Conservation (phyloP, 2,888 invertebrate genomes). For the Aphodius granarius region DNA sequence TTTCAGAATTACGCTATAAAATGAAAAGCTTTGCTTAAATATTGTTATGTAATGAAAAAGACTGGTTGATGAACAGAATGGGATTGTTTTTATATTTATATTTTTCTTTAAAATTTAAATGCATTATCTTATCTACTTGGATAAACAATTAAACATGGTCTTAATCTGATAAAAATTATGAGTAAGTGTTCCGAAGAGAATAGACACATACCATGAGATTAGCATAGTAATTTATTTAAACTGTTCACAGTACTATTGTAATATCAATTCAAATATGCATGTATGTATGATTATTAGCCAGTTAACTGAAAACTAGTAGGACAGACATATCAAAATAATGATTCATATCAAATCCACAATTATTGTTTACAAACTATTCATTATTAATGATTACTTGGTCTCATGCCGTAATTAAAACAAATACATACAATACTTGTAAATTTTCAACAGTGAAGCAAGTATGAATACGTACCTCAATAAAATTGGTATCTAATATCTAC, state of each 20-base stretch:
- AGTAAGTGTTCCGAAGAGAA: neutral
- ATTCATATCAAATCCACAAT: neutral
- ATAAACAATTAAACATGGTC: neutral
- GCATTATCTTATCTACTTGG: neutral
- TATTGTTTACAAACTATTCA: neutral
- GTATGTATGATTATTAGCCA: neutral
- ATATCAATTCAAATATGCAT: no score
- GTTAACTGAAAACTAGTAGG: neutral
- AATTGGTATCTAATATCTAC: no score
- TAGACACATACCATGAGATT: no score
- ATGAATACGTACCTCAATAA: no score
- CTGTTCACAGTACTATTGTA: neutral
- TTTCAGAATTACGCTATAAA: conserved; percentile 23
- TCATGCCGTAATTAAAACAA: no score
- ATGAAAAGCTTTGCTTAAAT: conserved; percentile 1
- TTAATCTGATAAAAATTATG: neutral
- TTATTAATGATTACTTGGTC: no score
- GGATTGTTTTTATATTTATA: neutral
- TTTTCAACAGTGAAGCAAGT: no score
- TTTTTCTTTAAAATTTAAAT: neutral
- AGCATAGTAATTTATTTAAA: no score
- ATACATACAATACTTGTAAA: no score
- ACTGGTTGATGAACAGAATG: neutral
- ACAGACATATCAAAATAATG: neutral
- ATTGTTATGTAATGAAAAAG: neutral